Conservation (phyloP, 2,888 invertebrate species). For the Eupithecia exiguata region DNA sequence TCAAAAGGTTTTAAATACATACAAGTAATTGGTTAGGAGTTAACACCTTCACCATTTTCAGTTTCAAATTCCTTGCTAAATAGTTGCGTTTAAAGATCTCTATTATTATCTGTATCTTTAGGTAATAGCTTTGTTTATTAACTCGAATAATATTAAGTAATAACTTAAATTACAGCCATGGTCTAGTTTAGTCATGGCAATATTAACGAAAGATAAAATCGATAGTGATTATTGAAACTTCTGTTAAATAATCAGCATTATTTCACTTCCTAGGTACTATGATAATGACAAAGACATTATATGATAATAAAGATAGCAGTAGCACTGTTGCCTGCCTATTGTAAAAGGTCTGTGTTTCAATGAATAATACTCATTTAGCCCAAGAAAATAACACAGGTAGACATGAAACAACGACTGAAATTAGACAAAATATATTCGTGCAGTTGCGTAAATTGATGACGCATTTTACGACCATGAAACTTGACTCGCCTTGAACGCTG, state of each 20-base stretch:
- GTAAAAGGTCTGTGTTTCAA: neutral
- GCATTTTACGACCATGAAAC: conserved; percentile 6
- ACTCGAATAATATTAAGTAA: too few species aligned
- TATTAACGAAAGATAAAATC: neutral
- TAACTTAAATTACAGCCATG: neutral
- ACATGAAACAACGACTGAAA: conserved; percentile 1
- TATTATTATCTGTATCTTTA: too few species aligned
- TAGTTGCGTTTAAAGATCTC: too few species aligned
- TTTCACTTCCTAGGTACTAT: neutral
- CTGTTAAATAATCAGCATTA: neutral
- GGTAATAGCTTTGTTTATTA: too few species aligned
- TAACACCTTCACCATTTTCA: too few species aligned
- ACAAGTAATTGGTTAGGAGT: too few species aligned
- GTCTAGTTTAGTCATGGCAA: neutral
- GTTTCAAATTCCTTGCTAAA: too few species aligned
- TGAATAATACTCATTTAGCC: conserved; percentile 7
- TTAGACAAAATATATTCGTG: conserved; percentile 11
- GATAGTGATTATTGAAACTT: neutral
- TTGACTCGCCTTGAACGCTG: conserved; percentile 19
- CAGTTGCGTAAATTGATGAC: conserved; percentile 18
- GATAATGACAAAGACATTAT: neutral
- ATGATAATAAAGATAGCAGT: conserved; percentile 2
- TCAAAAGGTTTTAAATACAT: too few species aligned
- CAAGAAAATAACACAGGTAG: conserved; percentile 5
- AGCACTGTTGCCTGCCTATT: conserved; percentile 10